Base-by-base conservation (phyloP, 2,888 invertebrate genomes). In the Aricia artaxerxes region DNA sequence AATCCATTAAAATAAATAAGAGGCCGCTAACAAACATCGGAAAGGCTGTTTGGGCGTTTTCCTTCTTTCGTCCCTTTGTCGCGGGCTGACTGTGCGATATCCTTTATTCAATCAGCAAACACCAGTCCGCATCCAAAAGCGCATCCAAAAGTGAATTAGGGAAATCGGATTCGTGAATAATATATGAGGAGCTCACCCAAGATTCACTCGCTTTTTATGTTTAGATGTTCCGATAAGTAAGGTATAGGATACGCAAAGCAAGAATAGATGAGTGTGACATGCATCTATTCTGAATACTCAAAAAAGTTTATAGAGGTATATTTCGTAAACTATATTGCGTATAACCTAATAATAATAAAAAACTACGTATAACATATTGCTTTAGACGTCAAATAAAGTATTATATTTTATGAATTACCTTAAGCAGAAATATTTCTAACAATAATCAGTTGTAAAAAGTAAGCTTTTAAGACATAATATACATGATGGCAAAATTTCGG, bases 101-200 rank as follows among this genome's bases (percentile, higher is more conserved):
- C 85, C 85, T 88, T 87, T 87, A 87, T 87, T 86, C 87, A 88
- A 88, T 88, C 86, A 87, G 84, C 83, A 80, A 79, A 76, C 81
- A 80, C 75, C 81, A 79, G 78, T 78, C 78, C 75, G 78, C 80
- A 80, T 81, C 79, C 80, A 82, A 80, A 80, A 79, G 79, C 78
- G 81, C 80, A 82, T 79, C 81, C 77, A 49, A 80, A 80, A 82
- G 79, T 73, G 80, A 80, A 79, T 81, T 81, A 81, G 81, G 81
- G 80, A 80, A 81, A 81, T 81, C 78, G 78, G 73, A 81, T 80
- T 75, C 78, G 64, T 78, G 79, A 78, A 80, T 80, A 80, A 78
- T 80, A 78, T 79, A 79, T 79, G 78, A 79, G 76, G 53, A 53
- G 76, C 76, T 76, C 76, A 53, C 53, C 16, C 31, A 53, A 53